Evolutionary conservation across 92 coral and sea anemone species (phyloP).

Genomic region (Nematostella vectensis): DNA sequence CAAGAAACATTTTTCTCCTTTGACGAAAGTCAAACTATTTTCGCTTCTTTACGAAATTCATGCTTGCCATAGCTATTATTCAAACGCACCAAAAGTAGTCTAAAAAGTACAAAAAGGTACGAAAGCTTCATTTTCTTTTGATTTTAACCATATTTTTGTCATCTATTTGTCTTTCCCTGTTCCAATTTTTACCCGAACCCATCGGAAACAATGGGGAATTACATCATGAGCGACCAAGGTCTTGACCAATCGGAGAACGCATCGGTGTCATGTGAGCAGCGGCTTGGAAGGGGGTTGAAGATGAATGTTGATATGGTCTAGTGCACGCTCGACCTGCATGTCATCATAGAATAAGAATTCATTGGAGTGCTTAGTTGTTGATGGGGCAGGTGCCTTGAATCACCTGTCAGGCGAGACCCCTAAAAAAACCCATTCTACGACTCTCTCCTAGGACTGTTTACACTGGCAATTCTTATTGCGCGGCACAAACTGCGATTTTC

Average conservation of each 20-base stretch:
- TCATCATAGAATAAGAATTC: slow-evolving; percentile 73
- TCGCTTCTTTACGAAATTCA: no score
- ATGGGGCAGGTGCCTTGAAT: slow-evolving; percentile 20
- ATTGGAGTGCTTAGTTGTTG: slow-evolving; percentile 10
- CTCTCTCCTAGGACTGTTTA: no score
- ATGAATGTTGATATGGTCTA: slow-evolving; percentile 7
- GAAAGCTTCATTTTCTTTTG: not conserved
- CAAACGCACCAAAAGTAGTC: not conserved
- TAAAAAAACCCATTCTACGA: no score
- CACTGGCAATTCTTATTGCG: no score
- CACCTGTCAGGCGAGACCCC: no score
- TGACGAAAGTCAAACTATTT: no score
- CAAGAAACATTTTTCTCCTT: slow-evolving; percentile 15
- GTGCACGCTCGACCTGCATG: slow-evolving; percentile 42
- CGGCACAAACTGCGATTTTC: no score
- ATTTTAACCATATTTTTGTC: not conserved
- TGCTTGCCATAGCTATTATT: not conserved
- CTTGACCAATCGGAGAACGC: slow-evolving; percentile 26
- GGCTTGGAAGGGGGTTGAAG: slow-evolving; percentile 12
- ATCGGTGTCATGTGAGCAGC: slow-evolving; percentile 33
- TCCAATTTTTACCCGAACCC: slow-evolving; percentile 11
- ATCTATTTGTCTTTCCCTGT: slow-evolving; percentile 1
- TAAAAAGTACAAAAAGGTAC: not conserved
- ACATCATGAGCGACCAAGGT: slow-evolving; percentile 19
- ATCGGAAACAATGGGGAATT: slow-evolving; percentile 29